Evolutionary conservation across 2,888 invertebrate species (phyloP).

Genomic region (Tetranychus piercei): DNA sequence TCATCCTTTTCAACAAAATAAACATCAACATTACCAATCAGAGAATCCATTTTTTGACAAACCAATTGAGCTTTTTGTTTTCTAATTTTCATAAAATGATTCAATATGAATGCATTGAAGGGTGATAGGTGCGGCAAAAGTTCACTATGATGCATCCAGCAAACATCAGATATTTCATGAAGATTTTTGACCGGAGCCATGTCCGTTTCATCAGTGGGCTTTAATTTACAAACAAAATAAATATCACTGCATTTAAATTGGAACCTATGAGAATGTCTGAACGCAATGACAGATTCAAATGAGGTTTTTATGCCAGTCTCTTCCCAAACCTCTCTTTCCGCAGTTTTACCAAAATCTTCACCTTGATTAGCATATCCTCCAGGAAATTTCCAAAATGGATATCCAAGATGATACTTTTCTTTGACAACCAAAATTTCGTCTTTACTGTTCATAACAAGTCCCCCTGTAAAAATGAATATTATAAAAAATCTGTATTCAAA

Average conservation of each 20-base stretch:
- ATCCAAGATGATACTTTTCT: slow-evolving; percentile 41
- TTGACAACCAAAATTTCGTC: slow-evolving; percentile 59
- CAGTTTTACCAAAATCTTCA: slow-evolving; percentile 63
- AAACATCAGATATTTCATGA: slow-evolving; percentile 53
- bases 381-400: slow-evolving; percentile 66
- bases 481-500: neutral
- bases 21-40: neutral
- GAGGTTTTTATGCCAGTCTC: slow-evolving; percentile 64
- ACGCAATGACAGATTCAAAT: slow-evolving; percentile 54
- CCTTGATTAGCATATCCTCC: slow-evolving; percentile 77
- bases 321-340: slow-evolving; percentile 65
- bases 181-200: slow-evolving; percentile 45
- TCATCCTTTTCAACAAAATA: neutral
- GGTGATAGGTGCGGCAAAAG: slow-evolving; percentile 11
- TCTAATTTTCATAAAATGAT: slow-evolving; percentile 11
- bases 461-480: slow-evolving; percentile 39
- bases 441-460: slow-evolving; percentile 57
- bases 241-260: slow-evolving; percentile 69
- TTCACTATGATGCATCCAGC: slow-evolving; percentile 47
- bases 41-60: neutral
- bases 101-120: slow-evolving; percentile 19
- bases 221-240: slow-evolving; percentile 54
- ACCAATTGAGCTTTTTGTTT: neutral
- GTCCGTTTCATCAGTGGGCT: slow-evolving; percentile 36
- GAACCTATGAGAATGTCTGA: slow-evolving; percentile 56